Evolutionary conservation across 2,888 invertebrate genomes (phyloP), one percentile per base, ranked within the genome.

Genomic region (Osedax fenrisi): DNA sequence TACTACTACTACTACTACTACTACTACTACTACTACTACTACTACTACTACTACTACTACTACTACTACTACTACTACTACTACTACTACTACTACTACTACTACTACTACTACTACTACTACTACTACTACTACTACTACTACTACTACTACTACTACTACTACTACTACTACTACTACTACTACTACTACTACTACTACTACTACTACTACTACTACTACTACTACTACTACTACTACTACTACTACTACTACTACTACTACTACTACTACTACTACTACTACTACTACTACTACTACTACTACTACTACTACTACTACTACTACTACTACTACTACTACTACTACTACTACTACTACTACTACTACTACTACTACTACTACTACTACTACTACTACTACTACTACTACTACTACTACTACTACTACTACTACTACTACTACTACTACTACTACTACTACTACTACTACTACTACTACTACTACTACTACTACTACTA

Each of bases 161-260:
- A 70, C 70, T 70, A 70, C 70, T 70, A 70, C 70, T 70, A 70
- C 70, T 70, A 70, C 70, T 70, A 70, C 70, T 70, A 70, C 70
- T 64, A 70, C 27, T 64, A 70, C 70, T 2, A 70, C 21, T 2
- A 26, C 41, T 2, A 10, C 21, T 3, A 21, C 13, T 5, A 59
- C 27, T 3, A 23, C 27, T 3, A 70, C 27, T 64, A 70, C 70
- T 64, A 70, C 27, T 64, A 70, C 70, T 70, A 70, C 70, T 70
- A 70, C 70, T 70, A 70, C 70, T 70, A 70, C 70, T 70, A 70
- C 70, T 70, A 70, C 27, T 70, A 70, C 70, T 70, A 70, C 70
- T 70, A 70, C 70, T 70, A 70, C 70, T 70, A 70, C 70, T 70
- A 70, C 70, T 70, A 70, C 70, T 70, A 70, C 70, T 70, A 70